Evolutionary conservation across 2,797 vertebrate genomes (phyloP).

Genomic region (Peromyscus aztecus): DNA sequence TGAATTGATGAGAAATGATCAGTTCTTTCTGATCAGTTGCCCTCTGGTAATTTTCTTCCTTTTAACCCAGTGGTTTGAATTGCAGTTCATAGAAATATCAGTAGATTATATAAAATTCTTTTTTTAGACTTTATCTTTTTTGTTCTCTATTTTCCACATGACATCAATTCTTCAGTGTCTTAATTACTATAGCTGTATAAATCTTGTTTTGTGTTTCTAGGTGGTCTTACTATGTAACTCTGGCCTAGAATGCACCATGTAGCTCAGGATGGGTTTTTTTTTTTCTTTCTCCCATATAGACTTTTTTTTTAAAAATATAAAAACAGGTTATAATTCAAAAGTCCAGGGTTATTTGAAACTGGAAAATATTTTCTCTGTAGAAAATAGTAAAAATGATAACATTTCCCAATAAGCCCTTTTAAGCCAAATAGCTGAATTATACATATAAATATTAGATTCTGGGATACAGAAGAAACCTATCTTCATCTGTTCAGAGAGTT

Average conservation of each 20-base stretch:
- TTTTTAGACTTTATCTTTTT: neutral
- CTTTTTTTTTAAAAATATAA: no score
- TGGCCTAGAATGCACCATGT: neutral
- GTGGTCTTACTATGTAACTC: neutral
- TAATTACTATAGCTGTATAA: neutral
- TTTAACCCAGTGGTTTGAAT: slow-evolving; percentile 17
- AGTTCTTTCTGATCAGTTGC: neutral
- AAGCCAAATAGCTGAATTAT: no score
- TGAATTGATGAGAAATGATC: neutral
- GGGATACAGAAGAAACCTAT: no score
- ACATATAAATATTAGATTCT: no score
- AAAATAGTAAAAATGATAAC: no score
- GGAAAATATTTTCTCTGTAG: no score
- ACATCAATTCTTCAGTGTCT: neutral
- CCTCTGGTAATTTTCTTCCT: slow-evolving; percentile 26
- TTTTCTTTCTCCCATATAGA: no score
- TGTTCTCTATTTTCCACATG: neutral
- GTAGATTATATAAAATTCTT: neutral
- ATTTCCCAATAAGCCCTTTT: no score
- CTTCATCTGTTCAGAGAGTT: no score
- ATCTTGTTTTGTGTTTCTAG: neutral
- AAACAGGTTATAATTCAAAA: no score
- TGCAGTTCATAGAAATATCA: slow-evolving; percentile 9
- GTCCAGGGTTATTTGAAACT: no score
- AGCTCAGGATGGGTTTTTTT: no score